phyloP scores from a whole-genome alignment of 1,140 invertebrate genomes.

The Harpegnathos saltator region DNA sequence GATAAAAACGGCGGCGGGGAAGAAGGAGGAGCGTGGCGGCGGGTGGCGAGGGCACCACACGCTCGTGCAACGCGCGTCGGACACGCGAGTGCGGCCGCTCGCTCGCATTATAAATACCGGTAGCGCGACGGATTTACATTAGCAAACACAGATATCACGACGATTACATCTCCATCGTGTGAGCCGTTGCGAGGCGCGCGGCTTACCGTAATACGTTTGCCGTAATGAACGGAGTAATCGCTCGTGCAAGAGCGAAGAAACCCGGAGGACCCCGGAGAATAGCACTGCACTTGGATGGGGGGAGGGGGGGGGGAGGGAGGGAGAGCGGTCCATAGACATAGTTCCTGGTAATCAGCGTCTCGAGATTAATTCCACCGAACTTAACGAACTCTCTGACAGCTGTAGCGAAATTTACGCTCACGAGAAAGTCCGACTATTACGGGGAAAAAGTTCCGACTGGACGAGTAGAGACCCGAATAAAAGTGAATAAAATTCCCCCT shows the following conservation, averaged over 20 bases:
- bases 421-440: too few relatives aligned
- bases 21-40: not conserved
- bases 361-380: too few relatives aligned
- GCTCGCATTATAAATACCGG: slow-evolving; percentile 62
- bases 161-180: slow-evolving; percentile 62
- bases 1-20: slow-evolving; percentile 43
- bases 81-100: slow-evolving; percentile 44
- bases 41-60: too few relatives aligned
- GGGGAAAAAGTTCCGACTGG: too few relatives aligned
- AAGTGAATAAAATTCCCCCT: too few relatives aligned
- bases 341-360: not conserved
- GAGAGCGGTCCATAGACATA: too few relatives aligned
- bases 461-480: too few relatives aligned
- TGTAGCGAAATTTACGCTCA: too few relatives aligned
- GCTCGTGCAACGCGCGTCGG: slow-evolving; percentile 13
- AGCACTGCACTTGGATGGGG: too few relatives aligned
- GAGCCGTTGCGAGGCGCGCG: slow-evolving; percentile 56
- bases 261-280: slow-evolving; percentile 28
- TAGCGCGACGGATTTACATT: slow-evolving; percentile 65
- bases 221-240: slow-evolving; percentile 65
- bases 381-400: too few relatives aligned
- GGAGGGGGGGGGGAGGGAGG: too few relatives aligned
- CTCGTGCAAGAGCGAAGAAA: slow-evolving; percentile 44
- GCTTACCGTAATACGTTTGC: slow-evolving; percentile 57
- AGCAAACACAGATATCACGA: slow-evolving; percentile 67